phyloP scores from a whole-genome alignment of 1,140 invertebrate species.

The Temnothorax longispinosus region DNA sequence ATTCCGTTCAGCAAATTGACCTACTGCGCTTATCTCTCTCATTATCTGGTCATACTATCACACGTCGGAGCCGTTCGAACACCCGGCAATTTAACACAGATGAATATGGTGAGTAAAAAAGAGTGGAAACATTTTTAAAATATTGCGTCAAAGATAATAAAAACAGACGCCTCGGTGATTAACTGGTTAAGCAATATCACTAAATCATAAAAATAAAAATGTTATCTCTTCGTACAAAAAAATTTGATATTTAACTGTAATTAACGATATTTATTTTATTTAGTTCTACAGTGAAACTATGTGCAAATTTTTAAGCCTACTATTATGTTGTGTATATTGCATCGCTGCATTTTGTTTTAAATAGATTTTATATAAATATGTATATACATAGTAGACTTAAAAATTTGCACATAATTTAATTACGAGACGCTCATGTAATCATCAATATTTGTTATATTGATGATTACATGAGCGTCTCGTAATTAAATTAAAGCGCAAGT shows the following conservation, averaged over 20 bases:
- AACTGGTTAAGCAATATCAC: neutral
- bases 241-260: neutral
- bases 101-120: conserved; percentile 69
- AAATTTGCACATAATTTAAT: too few species aligned
- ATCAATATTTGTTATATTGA: neutral
- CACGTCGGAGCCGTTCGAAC: conserved; percentile 71
- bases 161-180: neutral
- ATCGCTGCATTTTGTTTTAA: neutral
- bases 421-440: too few species aligned
- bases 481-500: neutral
- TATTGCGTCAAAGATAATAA: neutral
- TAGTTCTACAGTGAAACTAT: neutral
- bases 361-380: neutral
- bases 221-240: neutral
- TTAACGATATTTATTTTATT: neutral
- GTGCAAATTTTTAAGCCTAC: neutral
- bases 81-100: conserved; percentile 65
- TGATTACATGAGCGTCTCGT: neutral
- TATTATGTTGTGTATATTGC: too few species aligned
- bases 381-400: neutral
- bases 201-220: neutral
- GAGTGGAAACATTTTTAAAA: neutral
- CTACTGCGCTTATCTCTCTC: conserved; percentile 90
- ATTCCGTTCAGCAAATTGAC: conserved; percentile 90
- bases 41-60: conserved; percentile 79